These are phyloP conservation scores for Propithecus coquereli DNA, from an alignment of 2,113 vertebrate genomes.

Conservation along the genomic window DNA sequence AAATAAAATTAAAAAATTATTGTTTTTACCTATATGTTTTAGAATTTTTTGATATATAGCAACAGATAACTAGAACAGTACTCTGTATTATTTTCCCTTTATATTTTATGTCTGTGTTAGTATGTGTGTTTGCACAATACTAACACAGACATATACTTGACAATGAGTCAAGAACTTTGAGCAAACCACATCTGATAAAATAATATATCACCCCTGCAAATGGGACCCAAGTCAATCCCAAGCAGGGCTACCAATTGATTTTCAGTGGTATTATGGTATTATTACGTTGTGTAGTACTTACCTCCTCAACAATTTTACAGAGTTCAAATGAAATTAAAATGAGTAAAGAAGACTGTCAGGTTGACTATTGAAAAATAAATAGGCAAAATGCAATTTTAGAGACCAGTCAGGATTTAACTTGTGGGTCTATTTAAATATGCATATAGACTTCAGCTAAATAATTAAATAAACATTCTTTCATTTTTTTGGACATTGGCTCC, in stretches of 20 bases:
- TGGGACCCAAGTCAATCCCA: not conserved
- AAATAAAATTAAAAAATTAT: not conserved
- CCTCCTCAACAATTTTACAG: not conserved
- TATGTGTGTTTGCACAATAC: not conserved
- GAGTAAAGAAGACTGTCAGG: not conserved
- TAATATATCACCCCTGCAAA: not conserved
- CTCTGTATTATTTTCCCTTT: not conserved
- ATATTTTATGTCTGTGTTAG: not conserved
- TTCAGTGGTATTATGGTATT: not conserved
- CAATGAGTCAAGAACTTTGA: not conserved
- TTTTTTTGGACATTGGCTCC: not conserved
- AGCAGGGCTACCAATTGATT: not conserved
- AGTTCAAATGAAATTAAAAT: not conserved
- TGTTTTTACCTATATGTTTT: not conserved
- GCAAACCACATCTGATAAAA: not conserved
- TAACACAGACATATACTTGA: too few relatives aligned
- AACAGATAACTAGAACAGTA: not conserved
- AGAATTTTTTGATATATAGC: not conserved
- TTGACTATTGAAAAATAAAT: not conserved
- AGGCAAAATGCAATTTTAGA: not conserved
- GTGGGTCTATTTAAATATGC: not conserved
- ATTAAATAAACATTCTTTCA: not conserved
- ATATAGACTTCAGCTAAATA: not conserved
- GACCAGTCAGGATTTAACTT: not conserved
- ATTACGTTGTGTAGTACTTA: not conserved